Base-by-base conservation (phyloP, 2,888 invertebrate genomes). In the Eilema depressum region DNA sequence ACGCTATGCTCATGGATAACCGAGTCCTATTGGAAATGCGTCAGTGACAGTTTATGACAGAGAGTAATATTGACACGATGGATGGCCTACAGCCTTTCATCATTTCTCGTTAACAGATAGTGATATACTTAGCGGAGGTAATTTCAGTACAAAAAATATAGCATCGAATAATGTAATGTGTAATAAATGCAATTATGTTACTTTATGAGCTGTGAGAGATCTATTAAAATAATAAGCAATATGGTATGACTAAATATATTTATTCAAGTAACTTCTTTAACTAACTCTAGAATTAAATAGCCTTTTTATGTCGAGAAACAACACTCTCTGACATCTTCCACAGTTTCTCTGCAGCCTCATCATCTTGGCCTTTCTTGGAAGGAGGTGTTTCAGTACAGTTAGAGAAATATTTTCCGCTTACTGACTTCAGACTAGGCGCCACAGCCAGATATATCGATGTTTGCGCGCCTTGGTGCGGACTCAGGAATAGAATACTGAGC, bases 341-440 rank as follows among this genome's bases (percentile, higher is more conserved):
- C 67, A 98, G 92, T 86, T 97, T 97, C 72, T 96, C 96, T 12
- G 97, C 97, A 76, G 96, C 96, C 0, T 96, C 96, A 84, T 95
- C 94, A 85, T 97, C 96, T 78, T 92, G 91, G 0, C 96, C 96
- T 1, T 94, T 96, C 28, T 95, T 96, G 0, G 94, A 87, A 10
- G 97, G 87, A 0, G 89, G 88, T 10, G 88, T 86, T 87, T 97
- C 96, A 88, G 95, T 95, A 87, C 98, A 98, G 79, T 98, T 97
- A 84, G 96, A 93, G 81, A 96, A 98, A 87, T 98, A 98, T 91
- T 97, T 97, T 57, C 98, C 98, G n/a, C 93, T 96, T 0, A 97
- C 95, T 64, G 96, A 94, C 64, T 96, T 95, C 3, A 98, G 91
- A 76, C 97, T 97, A 66, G 97, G 96, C 0, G 97, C 96, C 1